phyloP scores from a whole-genome alignment of 2,797 vertebrate species.

The Pachyuromys duprasi region DNA sequence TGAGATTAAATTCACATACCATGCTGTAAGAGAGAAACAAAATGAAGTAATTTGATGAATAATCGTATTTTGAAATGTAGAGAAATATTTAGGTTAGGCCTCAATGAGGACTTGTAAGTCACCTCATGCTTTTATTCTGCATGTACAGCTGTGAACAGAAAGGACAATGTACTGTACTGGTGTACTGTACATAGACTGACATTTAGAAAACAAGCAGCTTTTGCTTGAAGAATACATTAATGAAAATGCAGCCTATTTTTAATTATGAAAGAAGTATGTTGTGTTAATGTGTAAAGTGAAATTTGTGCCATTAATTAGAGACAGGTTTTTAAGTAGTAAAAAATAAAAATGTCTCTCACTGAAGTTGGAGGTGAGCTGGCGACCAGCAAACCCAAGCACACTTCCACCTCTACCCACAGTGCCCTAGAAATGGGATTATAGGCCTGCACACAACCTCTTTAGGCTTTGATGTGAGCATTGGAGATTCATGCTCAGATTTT shows the following conservation, averaged over 20 bases:
- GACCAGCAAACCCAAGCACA: neutral
- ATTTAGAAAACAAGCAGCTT: neutral
- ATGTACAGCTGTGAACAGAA: neutral
- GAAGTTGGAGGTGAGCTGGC: neutral
- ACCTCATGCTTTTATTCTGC: neutral
- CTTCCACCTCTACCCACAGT: neutral
- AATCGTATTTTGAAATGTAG: neutral
- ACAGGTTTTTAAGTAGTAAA: neutral
- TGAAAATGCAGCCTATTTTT: conserved; percentile 41
- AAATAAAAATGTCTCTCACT: neutral
- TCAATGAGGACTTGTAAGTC: neutral
- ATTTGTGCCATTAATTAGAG: conserved; percentile 10
- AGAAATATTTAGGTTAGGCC: conserved; percentile 30
- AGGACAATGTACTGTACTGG: neutral
- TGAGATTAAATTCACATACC: neutral
- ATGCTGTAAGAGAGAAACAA: neutral
- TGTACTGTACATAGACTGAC: neutral
- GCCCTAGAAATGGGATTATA: neutral
- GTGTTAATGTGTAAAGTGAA: neutral
- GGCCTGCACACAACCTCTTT: neutral
- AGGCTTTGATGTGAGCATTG: too few relatives aligned
- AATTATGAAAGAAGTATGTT: conserved; percentile 20
- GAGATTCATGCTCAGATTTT: neutral
- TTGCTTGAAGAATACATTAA: neutral
- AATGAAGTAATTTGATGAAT: neutral